These are phyloP conservation scores for Caracal caracal DNA, from an alignment of 2,113 vertebrate genomes.

Conservation along the genomic window DNA sequence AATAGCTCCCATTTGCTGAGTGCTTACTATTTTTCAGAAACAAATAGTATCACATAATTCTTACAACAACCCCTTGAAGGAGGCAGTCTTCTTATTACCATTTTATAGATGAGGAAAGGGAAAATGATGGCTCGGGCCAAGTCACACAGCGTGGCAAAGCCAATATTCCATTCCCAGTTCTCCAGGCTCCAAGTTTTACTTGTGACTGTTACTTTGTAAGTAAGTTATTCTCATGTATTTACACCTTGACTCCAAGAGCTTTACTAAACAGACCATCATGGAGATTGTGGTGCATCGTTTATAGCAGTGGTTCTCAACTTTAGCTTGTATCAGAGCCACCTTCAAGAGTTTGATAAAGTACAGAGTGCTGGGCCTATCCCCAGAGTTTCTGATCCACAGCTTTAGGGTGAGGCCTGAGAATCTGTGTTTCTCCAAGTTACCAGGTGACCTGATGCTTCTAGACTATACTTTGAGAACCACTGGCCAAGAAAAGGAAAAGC, in stretches of 20 bases:
- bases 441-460: background rate
- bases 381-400: background rate
- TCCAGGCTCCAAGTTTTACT: background rate
- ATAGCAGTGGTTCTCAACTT: background rate
- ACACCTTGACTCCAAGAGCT: background rate
- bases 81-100: background rate
- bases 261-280: background rate
- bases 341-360: background rate
- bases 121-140: background rate
- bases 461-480: background rate
- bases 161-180: background rate
- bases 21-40: background rate
- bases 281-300: background rate
- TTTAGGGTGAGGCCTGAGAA: background rate
- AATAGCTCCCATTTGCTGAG: background rate
- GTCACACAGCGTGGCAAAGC: background rate
- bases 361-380: rapidly evolving
- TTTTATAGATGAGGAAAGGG: background rate
- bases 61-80: background rate
- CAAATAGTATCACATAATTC: background rate
- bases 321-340: background rate
- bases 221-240: background rate
- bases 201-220: background rate
- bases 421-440: background rate
- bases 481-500: background rate